These are phyloP conservation scores for Chondrosia reniformis DNA, from an alignment of 37 sponge, comb jelly and placozoan species.

Conservation along the genomic window DNA sequence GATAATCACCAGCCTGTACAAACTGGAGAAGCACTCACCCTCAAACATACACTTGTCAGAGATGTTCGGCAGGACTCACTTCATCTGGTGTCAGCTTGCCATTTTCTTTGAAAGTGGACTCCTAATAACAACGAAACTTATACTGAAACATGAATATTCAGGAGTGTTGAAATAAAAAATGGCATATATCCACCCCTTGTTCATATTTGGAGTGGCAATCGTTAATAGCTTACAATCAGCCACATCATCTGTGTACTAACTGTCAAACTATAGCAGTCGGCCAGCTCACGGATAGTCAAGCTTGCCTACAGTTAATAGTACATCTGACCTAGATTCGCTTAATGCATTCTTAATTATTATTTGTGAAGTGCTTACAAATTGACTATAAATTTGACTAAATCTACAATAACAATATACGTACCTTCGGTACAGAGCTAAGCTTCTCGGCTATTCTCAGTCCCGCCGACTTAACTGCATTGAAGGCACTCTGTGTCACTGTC, in stretches of 20 bases:
- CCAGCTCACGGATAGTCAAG: no score
- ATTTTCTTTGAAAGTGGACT: slow-evolving; percentile 93
- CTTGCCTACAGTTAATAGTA: no score
- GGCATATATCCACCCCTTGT: no score
- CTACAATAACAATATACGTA: no score
- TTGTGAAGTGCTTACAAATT: no score
- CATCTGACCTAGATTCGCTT: no score
- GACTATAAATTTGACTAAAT: no score
- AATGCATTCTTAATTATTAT: no score
- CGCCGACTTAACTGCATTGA: slow-evolving; percentile 54
- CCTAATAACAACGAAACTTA: slow-evolving; percentile 48
- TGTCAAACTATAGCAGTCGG: no score
- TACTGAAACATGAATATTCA: background rate
- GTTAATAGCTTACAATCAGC: no score
- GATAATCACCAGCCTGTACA: slow-evolving; percentile 90
- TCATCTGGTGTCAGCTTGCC: slow-evolving; percentile 97
- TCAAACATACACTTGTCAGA: background rate
- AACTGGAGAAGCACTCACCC: slow-evolving; percentile 44
- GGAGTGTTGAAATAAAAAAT: background rate
- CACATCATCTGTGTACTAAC: no score
- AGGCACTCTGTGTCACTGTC: background rate
- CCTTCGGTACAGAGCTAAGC: slow-evolving; percentile 68
- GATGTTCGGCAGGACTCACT: slow-evolving; percentile 24
- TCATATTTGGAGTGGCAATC: no score
- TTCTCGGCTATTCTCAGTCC: slow-evolving; percentile 63